Base-by-base conservation (phyloP, 1,140 invertebrate species). In the Drosophila lini region DNA sequence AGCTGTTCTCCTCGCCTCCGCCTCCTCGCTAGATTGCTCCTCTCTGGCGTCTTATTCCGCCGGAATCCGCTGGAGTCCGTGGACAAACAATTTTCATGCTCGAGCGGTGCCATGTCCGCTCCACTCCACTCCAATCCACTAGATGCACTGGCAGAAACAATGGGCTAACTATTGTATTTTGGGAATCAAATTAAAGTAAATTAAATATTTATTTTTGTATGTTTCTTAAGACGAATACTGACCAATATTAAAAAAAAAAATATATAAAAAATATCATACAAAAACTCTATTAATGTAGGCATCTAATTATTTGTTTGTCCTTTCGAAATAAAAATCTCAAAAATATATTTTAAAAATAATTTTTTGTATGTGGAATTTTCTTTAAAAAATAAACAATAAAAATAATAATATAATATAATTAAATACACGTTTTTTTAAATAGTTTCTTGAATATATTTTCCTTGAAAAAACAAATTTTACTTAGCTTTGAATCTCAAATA, bases 51-150 rank as follows among this genome's bases (percentile, higher is more conserved):
- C 13, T 78, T 48, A 40, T 69, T 48, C 52, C 67, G 44, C 19
- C 36, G 68, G 36, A 25, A 25, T 32, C 32, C 47, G 47, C 25
- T 25, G 41, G 48, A 73, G 44, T 73, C 67, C 44, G 53, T 70
- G 31, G 52, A 70, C 53, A 73, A 71, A 73, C 44, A 71, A 73
- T 81, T 80, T 65, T 73, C 73, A 81, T 57, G 78, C 60, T 74
- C 62, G 42, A 84, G 57, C 42, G 55, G 50, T 73, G 61, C 38
- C 68, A 80, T 19, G 55, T 67, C 63, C 47, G 19, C 47, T 41
- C n/a, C 38, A n/a, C 44, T 13, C 56, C 13, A 41, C 16, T 16
- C 32, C 10, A 28, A 25, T 38, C 34, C 13, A 16, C 25, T 11
- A 19, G 5, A 22, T 15, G 7, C 45, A 47, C 45, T 38, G 52